Evolutionary conservation across 2,113 vertebrate species (phyloP), one percentile per base, ranked within the genome.

Genomic region (Meleagris gallopavo): DNA sequence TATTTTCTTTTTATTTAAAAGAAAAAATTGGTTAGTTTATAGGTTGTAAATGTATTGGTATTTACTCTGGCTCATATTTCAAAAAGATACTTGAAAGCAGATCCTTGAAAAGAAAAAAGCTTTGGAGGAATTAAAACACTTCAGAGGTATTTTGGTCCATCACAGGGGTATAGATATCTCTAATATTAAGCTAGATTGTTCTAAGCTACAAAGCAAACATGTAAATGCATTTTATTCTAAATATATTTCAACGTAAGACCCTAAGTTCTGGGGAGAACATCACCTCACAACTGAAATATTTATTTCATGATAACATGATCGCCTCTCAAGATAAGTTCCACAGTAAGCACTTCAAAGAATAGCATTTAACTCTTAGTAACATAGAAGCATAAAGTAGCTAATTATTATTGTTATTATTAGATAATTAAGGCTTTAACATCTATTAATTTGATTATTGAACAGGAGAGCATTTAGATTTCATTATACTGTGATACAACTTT

Each of bases 91-190:
- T 61, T 80, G 10, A 66, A 93, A 87, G 43, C 2, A 21, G 8
- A 46, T 18, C 4, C 2, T 69, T 72, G 48, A 25, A 80, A 67
- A 16, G 9, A 29, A 32, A 11, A 11, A 46, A 83, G 9, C 27
- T 89, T 46, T 34, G 43, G 24, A 40, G 4, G 6, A 43, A 71
- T 50, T 43, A 55, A 65, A 60, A 71, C 20, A 29, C 2, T 67
- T 62, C n/a, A 38, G 41, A 81, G 29, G 11, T 46, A 84, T 36
- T 57, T 80, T n/a, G 1, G 17, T 48, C 18, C 10, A 64, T 22
- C 16, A 32, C 14, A 38, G 10, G 76, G n/a, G 6, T 32, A 54
- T 6, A 54, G 1, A 32, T 69, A 60, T 20, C 0, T 0, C 13
- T 85, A 22, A 65, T 69, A 69, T 11, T 57, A 80, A 65, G 27